Evolutionary conservation across 2,113 vertebrate genomes (phyloP).

Genomic region (Hyla sarda): DNA sequence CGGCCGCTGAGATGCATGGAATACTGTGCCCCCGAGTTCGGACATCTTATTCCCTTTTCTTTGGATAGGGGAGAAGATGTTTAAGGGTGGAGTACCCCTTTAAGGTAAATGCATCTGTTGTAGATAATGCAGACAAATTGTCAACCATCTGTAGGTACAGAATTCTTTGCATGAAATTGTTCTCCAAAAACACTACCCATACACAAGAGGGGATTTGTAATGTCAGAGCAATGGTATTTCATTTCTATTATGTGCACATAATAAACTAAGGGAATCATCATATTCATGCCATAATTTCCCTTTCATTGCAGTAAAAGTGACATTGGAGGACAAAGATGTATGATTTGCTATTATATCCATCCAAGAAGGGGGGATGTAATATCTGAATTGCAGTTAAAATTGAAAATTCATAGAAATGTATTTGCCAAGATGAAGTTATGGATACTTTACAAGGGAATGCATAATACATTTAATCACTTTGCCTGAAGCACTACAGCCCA

Average conservation of each 20-base stretch:
- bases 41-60: too few species aligned
- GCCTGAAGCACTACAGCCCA: not conserved
- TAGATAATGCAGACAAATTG: not conserved
- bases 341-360: conserved; percentile 16
- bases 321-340: conserved; percentile 10
- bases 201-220: not conserved
- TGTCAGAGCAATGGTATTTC: too few species aligned
- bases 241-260: not conserved
- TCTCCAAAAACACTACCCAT: not conserved
- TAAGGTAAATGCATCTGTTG: not conserved
- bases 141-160: not conserved
- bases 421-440: conserved; percentile 16
- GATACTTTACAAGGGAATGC: not conserved
- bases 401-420: conserved; percentile 29
- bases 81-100: not conserved
- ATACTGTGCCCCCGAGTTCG: too few species aligned
- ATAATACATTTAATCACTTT: conserved; percentile 39
- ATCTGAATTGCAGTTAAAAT: conserved; percentile 26
- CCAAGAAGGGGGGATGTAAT: not conserved
- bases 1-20: too few species aligned
- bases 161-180: too few species aligned
- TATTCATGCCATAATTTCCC: not conserved
- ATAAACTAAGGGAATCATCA: conserved; percentile 2
- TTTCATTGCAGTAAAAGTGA: conserved; percentile 16
- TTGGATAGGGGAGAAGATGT: too few species aligned